phyloP scores from a whole-genome alignment of 2,888 invertebrate species.

The Cetonia aurata region DNA sequence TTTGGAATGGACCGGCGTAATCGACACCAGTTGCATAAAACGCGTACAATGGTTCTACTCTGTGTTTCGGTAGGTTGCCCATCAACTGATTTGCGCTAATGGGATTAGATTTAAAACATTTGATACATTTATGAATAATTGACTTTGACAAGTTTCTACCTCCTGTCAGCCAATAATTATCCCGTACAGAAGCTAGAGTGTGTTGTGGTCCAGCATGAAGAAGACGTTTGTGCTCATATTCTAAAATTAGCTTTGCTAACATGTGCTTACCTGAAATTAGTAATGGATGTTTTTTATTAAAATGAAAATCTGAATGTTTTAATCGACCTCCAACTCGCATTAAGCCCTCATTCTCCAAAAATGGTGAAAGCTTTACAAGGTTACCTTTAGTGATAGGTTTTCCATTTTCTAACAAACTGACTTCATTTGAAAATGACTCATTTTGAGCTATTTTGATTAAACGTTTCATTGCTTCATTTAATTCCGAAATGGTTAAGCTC shows the following conservation, averaged over 20 bases:
- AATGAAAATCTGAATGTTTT: conserved; percentile 2
- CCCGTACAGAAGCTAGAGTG: conserved; percentile 6
- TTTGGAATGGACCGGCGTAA: conserved; percentile 48
- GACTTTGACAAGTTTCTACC: conserved; percentile 26
- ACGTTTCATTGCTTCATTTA: too few species aligned
- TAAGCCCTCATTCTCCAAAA: too few species aligned
- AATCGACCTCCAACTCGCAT: not conserved
- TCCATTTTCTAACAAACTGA: too few species aligned
- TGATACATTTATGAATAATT: conserved; percentile 36
- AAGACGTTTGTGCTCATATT: not conserved
- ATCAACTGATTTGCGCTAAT: not conserved
- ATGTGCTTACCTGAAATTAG: conserved; percentile 6
- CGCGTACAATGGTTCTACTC: conserved; percentile 16
- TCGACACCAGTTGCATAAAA: conserved; percentile 48
- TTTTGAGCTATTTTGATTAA: too few species aligned
- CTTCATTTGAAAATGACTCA: too few species aligned
- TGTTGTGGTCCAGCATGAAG: conserved; percentile 7
- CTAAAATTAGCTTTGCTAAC: not conserved
- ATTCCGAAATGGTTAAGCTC: too few species aligned
- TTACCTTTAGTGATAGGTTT: too few species aligned
- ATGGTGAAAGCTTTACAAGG: too few species aligned
- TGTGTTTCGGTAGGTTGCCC: conserved; percentile 40
- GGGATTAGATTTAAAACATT: conserved; percentile 42
- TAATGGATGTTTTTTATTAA: conserved; percentile 13
- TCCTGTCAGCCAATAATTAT: conserved; percentile 24